A percentile compares a stretch with the other conserved stretches of the same genome.
These are phyloP conservation scores for Frankliniella fusca DNA, from an alignment of 2,888 invertebrate genomes.

Conservation along the genomic window DNA sequence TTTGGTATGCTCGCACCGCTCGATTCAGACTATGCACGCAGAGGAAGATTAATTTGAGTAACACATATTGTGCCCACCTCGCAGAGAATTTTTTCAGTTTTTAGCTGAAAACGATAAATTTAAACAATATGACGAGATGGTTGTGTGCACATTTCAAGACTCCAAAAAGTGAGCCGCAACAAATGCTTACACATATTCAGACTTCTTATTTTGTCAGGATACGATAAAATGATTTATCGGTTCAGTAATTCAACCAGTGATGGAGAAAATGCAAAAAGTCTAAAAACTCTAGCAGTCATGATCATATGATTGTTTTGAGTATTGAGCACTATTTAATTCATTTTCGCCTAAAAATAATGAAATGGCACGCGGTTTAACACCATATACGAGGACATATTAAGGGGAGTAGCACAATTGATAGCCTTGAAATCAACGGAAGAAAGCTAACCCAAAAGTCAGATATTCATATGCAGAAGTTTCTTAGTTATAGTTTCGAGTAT, in stretches of 20 bases:
- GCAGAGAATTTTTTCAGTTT: not conserved
- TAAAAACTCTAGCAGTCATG: conserved; percentile 3
- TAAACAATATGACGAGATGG: not conserved
- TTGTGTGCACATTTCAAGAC: not conserved
- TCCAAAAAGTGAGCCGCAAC: not conserved
- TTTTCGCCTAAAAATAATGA: too few relatives aligned
- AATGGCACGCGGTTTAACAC: too few relatives aligned
- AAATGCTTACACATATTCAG: conserved; percentile 9
- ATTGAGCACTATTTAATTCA: not conserved
- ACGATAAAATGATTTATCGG: not conserved
- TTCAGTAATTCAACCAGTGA: not conserved
- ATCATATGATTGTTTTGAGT: not conserved
- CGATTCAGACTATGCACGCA: not conserved
- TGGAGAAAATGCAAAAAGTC: not conserved
- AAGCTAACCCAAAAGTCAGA: too few relatives aligned
- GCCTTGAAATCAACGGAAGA: too few relatives aligned
- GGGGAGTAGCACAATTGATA: too few relatives aligned
- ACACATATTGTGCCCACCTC: not conserved
- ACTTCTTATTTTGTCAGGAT: conserved; percentile 17
- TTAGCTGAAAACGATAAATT: not conserved
- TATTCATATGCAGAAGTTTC: too few relatives aligned
- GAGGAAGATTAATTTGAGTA: not conserved
- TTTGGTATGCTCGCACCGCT: conserved; percentile 10
- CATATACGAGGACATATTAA: too few relatives aligned
- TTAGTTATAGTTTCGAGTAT: too few relatives aligned